These are phyloP conservation scores for Dromas ardeola DNA, from an alignment of 2,113 vertebrate species.

Conservation along the genomic window DNA sequence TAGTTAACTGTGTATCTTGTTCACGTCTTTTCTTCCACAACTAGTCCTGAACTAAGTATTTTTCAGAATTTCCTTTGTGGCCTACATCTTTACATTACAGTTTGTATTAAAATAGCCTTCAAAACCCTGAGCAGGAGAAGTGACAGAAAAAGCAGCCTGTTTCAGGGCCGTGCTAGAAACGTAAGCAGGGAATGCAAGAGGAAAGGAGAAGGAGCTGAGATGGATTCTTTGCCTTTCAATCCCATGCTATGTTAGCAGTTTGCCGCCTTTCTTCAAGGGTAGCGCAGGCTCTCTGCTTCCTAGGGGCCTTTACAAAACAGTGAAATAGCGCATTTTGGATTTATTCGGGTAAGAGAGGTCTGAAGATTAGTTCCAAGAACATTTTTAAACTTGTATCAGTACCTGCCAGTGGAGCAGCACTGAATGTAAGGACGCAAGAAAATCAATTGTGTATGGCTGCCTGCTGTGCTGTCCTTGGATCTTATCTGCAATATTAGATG, in stretches of 20 bases:
- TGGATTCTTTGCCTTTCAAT: neutral
- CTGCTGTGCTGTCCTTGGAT: conserved; percentile 39
- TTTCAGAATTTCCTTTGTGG: neutral
- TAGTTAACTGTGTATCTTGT: neutral
- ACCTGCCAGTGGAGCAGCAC: neutral
- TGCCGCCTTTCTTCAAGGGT: neutral
- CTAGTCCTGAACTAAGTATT: neutral
- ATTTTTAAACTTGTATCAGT: neutral
- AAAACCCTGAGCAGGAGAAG: neutral
- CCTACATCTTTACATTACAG: neutral
- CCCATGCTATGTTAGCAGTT: neutral
- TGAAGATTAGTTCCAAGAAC: neutral
- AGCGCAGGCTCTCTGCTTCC: neutral
- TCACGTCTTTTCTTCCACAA: neutral
- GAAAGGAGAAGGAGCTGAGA: neutral
- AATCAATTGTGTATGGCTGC: conserved; percentile 17
- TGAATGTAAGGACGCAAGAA: neutral
- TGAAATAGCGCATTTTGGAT: neutral
- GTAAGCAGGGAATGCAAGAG: neutral
- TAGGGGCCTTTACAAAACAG: neutral
- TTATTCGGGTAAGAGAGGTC: neutral
- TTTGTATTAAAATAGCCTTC: neutral
- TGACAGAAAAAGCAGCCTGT: neutral
- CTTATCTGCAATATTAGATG: conserved; percentile 10
- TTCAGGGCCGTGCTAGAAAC: neutral